phyloP scores from a whole-genome alignment of 30 jellyfish, hydroid and myxozoan species.

The Clytia hemisphaerica region DNA sequence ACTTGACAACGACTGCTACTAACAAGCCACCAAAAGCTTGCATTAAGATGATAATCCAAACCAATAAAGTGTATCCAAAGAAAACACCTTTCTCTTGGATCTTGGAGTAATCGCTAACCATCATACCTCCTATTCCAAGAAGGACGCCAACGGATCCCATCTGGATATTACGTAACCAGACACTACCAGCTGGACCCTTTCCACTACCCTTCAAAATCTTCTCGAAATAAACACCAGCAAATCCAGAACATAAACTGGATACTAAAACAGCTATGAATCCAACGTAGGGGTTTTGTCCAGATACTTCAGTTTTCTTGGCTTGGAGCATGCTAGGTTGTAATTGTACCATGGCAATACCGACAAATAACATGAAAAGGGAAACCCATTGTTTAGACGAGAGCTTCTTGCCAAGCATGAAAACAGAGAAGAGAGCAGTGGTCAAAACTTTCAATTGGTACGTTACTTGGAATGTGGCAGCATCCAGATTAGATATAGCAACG shows the following conservation, averaged over 20 bases:
- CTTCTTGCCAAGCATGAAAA: slow-evolving; percentile 59
- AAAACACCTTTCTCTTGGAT: slow-evolving; percentile 48
- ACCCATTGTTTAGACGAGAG: slow-evolving; percentile 67
- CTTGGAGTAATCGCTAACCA: slow-evolving; percentile 27
- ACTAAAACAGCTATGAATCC: slow-evolving; percentile 68
- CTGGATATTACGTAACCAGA: slow-evolving; percentile 64
- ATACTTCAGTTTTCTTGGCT: slow-evolving; percentile 18
- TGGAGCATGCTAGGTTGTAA: slow-evolving; percentile 49
- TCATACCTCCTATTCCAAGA: slow-evolving; percentile 48
- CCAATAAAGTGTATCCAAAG: slow-evolving; percentile 46
- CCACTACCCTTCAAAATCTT: slow-evolving; percentile 66
- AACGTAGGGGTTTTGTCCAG: slow-evolving; percentile 43
- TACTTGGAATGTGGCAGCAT: slow-evolving; percentile 97
- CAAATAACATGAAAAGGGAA: slow-evolving; percentile 49
- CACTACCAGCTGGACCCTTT: slow-evolving; percentile 43
- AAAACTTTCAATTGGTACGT: slow-evolving; percentile 81
- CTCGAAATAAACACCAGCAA: slow-evolving; percentile 83
- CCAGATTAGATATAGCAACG: slow-evolving; percentile 77
- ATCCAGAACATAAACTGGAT: slow-evolving; percentile 74
- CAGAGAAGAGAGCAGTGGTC: slow-evolving; percentile 90
- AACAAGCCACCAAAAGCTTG: slow-evolving; percentile 82
- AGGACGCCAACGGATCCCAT: slow-evolving; percentile 58
- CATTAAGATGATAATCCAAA: slow-evolving; percentile 41
- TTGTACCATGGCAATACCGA: slow-evolving; percentile 90
- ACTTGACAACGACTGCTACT: slow-evolving; percentile 74